phyloP scores from a whole-genome alignment of 2,888 invertebrate species.

The Caenorhabditis drosophilae region DNA sequence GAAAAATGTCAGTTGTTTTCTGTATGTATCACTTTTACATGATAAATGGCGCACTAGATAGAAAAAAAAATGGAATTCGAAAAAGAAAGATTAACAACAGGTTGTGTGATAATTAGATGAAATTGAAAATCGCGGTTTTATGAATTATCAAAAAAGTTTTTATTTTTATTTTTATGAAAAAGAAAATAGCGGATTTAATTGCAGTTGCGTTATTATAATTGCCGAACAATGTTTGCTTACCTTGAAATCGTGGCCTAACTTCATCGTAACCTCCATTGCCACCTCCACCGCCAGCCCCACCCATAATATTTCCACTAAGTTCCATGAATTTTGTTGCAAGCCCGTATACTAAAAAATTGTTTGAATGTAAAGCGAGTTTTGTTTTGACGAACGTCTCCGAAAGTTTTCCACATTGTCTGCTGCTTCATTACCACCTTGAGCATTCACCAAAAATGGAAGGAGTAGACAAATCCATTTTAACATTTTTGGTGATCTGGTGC shows the following conservation, averaged over 20 bases:
- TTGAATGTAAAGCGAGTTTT: background rate
- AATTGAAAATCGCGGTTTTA: constrained; percentile 4
- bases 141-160: no score
- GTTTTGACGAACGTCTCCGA: constrained; percentile 13
- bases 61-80: constrained; percentile 12
- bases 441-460: constrained; percentile 12
- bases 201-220: no score
- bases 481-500: background rate
- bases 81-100: constrained; percentile 24
- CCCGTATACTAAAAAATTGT: constrained; percentile 40
- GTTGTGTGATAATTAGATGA: constrained; percentile 3
- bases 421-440: constrained; percentile 29
- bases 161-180: no score
- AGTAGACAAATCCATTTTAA: background rate
- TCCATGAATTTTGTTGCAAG: constrained; percentile 49
- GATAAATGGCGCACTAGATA: constrained; percentile 15
- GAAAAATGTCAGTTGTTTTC: constrained; percentile 18
- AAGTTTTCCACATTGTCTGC: constrained; percentile 32
- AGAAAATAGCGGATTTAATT: no score
- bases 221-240: constrained; percentile 25
- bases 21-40: constrained; percentile 18
- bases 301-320: constrained; percentile 45
- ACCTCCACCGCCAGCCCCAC: constrained; percentile 24
- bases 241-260: constrained; percentile 40
- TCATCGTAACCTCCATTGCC: constrained; percentile 16